A percentile compares a stretch with the other conserved stretches of the same genome.
Evolutionary conservation across 2,888 invertebrate species (phyloP).

Genomic region (Zelleria hepariella): DNA sequence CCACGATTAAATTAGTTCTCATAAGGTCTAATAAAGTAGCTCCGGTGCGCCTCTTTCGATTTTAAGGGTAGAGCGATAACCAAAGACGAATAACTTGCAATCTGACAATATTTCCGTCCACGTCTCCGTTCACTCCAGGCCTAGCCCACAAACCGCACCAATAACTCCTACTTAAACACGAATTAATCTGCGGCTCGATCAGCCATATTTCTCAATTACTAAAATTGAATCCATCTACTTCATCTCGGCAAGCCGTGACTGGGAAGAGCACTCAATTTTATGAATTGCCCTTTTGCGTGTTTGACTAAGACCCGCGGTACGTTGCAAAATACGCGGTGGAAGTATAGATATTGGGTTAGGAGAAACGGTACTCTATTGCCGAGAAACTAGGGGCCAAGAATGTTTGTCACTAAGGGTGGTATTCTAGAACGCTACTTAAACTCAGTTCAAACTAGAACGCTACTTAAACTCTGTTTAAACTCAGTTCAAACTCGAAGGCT

Average conservation of each 20-base stretch:
- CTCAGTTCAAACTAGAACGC: no score
- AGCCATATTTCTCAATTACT: constrained; percentile 11
- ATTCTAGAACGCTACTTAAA: no score
- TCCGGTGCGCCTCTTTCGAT: no score
- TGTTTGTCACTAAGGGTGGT: no score
- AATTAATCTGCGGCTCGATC: constrained; percentile 2
- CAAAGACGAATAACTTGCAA: neutral
- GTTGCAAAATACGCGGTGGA: neutral
- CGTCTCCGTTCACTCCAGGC: neutral
- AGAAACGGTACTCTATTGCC: no score
- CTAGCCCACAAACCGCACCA: neutral
- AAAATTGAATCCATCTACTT: constrained; percentile 37
- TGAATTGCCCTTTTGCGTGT: constrained; percentile 55
- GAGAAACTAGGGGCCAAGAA: no score
- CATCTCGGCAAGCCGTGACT: constrained; percentile 27
- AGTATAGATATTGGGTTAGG: neutral
- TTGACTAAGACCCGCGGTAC: constrained; percentile 19
- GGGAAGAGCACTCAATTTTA: constrained; percentile 46
- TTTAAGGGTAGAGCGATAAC: no score
- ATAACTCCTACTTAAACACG: neutral
- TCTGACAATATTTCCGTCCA: neutral
- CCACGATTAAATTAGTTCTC: no score
- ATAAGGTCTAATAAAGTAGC: no score
- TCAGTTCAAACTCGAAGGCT: no score
- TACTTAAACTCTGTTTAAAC: no score